These are phyloP conservation scores for Mesochorus sp. DNA, from an alignment of 2,888 invertebrate genomes.

Conservation along the genomic window DNA sequence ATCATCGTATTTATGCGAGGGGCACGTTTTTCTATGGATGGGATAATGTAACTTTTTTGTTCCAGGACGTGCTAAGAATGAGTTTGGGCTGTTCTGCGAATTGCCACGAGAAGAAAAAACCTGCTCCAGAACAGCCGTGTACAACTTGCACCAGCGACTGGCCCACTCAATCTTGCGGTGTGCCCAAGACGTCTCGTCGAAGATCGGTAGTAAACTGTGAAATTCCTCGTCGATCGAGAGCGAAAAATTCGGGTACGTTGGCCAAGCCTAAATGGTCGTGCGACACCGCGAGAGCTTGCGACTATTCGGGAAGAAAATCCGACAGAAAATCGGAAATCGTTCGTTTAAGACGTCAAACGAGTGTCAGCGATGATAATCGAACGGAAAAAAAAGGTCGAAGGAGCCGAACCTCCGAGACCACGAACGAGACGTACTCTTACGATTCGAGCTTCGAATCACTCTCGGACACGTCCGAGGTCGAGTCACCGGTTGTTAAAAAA, in stretches of 20 bases:
- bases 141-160: conserved; percentile 30
- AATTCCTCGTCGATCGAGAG: conserved; percentile 8
- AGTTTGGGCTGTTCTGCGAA: conserved; percentile 42
- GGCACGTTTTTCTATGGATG: too few species aligned
- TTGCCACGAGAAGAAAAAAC: conserved; percentile 30
- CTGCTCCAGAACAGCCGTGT: conserved; percentile 10
- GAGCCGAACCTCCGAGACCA: background rate
- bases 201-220: background rate
- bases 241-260: background rate
- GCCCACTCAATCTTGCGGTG: conserved; percentile 16
- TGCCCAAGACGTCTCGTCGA: background rate
- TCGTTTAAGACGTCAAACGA: background rate
- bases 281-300: background rate
- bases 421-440: conserved; percentile 35
- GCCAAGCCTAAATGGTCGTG: background rate
- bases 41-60: too few species aligned
- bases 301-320: background rate
- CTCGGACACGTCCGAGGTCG: conserved; percentile 47
- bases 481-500: conserved; percentile 38
- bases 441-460: conserved; percentile 63
- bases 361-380: background rate
- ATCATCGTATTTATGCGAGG: too few species aligned
- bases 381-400: background rate
- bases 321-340: conserved; percentile 15
- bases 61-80: conserved; percentile 69